Evolutionary conservation across 2,797 vertebrate genomes (phyloP).

Genomic region (Prionace glauca): DNA sequence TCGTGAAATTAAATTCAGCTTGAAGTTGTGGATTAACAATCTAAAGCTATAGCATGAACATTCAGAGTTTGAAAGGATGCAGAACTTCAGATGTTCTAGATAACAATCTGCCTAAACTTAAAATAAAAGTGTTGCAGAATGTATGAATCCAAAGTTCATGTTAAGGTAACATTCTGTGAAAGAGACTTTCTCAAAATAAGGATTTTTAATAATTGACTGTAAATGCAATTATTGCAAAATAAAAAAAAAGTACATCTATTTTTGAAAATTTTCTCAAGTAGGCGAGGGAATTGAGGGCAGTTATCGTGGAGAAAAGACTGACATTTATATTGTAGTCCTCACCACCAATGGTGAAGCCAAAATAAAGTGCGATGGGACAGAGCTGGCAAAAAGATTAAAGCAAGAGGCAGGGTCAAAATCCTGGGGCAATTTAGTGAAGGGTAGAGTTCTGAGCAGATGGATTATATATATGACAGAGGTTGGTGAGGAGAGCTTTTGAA

Average conservation of each 20-base stretch:
- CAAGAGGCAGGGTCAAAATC: too few relatives aligned
- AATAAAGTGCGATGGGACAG: background rate
- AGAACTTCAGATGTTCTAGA: background rate
- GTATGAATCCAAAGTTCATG: background rate
- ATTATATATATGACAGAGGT: background rate
- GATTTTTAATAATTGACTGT: background rate
- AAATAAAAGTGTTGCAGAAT: background rate
- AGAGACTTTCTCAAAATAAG: background rate
- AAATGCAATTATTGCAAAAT: background rate
- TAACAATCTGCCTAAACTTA: background rate
- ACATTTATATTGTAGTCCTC: background rate
- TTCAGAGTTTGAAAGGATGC: background rate
- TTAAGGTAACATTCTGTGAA: background rate
- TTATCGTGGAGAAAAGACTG: background rate
- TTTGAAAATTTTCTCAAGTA: background rate
- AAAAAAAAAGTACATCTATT: background rate
- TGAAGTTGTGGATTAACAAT: background rate
- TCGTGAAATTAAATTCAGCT: background rate
- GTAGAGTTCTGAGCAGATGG: background rate
- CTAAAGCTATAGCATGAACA: background rate
- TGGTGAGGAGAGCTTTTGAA: background rate
- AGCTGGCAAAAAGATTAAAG: background rate
- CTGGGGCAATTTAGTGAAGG: background rate
- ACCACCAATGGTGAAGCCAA: background rate
- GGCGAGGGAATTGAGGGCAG: background rate